A percentile compares a stretch with the other conserved stretches of the same genome.
These are phyloP conservation scores for Mugil cephalus DNA, from an alignment of 2,113 vertebrate genomes.

Conservation along the genomic window DNA sequence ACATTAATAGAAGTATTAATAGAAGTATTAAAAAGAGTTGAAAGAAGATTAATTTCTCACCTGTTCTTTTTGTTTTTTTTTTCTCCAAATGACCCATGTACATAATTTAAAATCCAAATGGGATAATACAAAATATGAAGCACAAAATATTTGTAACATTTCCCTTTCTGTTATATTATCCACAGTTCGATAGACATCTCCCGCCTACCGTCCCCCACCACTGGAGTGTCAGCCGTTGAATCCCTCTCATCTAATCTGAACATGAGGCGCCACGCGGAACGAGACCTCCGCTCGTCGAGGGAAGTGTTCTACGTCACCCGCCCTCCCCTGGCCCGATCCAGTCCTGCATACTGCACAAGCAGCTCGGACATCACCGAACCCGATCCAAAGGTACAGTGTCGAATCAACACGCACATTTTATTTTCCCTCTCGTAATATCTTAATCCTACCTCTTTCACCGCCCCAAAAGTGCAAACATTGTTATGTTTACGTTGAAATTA, in stretches of 20 bases:
- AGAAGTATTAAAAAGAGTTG: too few species aligned
- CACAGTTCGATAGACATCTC: slow-evolving; percentile 90
- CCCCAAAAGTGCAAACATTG: not conserved
- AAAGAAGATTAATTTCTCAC: too few species aligned
- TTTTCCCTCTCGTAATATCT: not conserved
- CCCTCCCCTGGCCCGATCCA: slow-evolving; percentile 92
- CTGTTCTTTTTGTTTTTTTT: too few species aligned
- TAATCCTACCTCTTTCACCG: too few species aligned
- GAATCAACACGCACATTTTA: too few species aligned
- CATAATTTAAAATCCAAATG: too few species aligned
- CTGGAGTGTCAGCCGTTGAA: slow-evolving; percentile 87
- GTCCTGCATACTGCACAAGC: slow-evolving; percentile 96
- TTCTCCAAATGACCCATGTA: too few species aligned
- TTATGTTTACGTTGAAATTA: not conserved
- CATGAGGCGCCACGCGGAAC: slow-evolving; percentile 82
- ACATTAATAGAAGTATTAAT: too few species aligned
- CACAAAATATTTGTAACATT: not conserved
- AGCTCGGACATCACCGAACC: slow-evolving; percentile 97
- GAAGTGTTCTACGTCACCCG: slow-evolving; percentile 94
- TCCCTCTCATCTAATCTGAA: slow-evolving; percentile 83
- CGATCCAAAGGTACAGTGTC: slow-evolving; percentile 86
- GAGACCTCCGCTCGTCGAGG: slow-evolving; percentile 85
- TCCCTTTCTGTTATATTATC: not conserved
- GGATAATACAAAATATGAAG: too few species aligned
- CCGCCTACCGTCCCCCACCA: slow-evolving; percentile 92